Evolutionary conservation across 1,140 invertebrate genomes (phyloP).

Genomic region (Whitmania pigra): DNA sequence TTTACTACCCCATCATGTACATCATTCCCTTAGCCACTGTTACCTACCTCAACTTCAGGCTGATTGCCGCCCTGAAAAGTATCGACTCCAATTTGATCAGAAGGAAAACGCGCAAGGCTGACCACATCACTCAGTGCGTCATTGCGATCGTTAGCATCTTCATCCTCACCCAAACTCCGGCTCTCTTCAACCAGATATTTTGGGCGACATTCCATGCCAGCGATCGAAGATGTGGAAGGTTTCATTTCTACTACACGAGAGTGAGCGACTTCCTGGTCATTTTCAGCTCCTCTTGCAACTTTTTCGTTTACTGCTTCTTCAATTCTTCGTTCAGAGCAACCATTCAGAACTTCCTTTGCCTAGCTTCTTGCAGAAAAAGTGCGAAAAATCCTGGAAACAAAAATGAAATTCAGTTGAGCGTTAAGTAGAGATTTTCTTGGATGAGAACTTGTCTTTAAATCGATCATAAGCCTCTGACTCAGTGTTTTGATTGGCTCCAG

Average conservation of each 20-base stretch:
- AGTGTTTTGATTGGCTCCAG: too few species aligned
- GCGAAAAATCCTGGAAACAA: too few species aligned
- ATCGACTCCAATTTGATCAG: background rate
- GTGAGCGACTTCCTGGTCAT: constrained; percentile 25
- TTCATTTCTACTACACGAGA: constrained; percentile 26
- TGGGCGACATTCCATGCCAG: constrained; percentile 16
- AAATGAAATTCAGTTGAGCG: too few species aligned
- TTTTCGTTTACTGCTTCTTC: constrained; percentile 25
- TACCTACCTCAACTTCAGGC: constrained; percentile 22
- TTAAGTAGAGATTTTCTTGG: too few species aligned
- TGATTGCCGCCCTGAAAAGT: constrained; percentile 17
- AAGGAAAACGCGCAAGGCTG: background rate
- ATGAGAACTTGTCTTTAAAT: too few species aligned
- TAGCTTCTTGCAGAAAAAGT: too few species aligned
- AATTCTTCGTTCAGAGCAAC: constrained; percentile 18
- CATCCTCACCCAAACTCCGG: constrained; percentile 25
- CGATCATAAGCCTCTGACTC: too few species aligned
- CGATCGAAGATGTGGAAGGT: constrained; percentile 18
- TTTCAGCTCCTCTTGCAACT: constrained; percentile 23
- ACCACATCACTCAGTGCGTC: constrained; percentile 25
- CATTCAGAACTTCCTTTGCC: background rate
- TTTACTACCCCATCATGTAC: constrained; percentile 25
- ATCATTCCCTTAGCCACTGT: constrained; percentile 18
- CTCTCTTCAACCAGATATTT: constrained; percentile 26
- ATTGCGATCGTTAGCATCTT: constrained; percentile 22